Percentiles rank a stretch among this genome's conserved stretches.
Evolutionary conservation across 2,113 vertebrate species (phyloP).

Genomic region (Brachypteracias leptosomus): DNA sequence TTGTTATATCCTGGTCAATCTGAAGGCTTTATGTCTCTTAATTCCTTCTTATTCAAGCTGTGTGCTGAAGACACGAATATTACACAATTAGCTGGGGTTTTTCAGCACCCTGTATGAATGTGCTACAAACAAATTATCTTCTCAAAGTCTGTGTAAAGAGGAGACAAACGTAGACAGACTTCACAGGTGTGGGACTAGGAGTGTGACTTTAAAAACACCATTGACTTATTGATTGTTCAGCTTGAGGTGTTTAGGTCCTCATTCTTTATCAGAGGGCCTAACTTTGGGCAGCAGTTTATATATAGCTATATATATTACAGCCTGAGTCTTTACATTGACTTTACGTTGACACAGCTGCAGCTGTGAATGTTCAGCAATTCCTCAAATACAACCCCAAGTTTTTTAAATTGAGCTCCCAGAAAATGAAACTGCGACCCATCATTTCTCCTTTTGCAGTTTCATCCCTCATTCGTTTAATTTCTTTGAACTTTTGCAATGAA

Average conservation of each 20-base stretch:
- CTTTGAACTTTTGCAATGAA: conserved; percentile 6
- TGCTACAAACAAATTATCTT: background rate
- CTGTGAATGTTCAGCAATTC: conserved; percentile 57
- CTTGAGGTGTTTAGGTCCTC: conserved; percentile 6
- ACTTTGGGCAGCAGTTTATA: conserved; percentile 40
- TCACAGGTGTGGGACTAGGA: background rate
- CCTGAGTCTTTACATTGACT: conserved; percentile 30
- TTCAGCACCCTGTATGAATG: background rate
- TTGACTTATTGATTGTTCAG: background rate
- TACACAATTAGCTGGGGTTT: background rate
- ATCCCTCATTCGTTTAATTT: background rate
- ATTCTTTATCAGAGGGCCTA: conserved; percentile 14
- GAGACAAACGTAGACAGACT: background rate
- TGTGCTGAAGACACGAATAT: background rate
- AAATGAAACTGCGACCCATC: conserved; percentile 6
- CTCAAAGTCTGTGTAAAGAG: background rate
- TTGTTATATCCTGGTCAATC: background rate
- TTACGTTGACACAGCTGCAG: conserved; percentile 57
- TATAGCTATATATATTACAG: conserved; percentile 40
- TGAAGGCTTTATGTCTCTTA: background rate
- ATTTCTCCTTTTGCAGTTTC: conserved; percentile 10
- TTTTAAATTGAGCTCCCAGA: conserved; percentile 45
- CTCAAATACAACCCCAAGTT: conserved; percentile 44
- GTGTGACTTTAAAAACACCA: background rate
- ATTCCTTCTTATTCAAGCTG: background rate